phyloP scores from a whole-genome alignment of 2,113 vertebrate genomes.

The Corvus cornix region DNA sequence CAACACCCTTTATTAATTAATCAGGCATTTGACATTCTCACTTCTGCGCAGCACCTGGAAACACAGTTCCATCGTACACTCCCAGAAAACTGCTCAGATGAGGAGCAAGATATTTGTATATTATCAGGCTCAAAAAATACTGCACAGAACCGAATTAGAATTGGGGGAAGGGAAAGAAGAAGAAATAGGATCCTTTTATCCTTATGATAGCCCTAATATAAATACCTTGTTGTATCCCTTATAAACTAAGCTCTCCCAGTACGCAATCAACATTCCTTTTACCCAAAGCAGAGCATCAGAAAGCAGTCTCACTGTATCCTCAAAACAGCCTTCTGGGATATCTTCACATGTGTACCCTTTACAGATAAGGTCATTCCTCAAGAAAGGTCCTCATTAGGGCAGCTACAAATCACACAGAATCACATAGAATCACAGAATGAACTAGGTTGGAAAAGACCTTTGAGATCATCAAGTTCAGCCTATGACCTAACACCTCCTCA shows the following conservation, averaged over 20 bases:
- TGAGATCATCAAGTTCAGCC: neutral
- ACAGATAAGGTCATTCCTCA: neutral
- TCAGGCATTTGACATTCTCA: neutral
- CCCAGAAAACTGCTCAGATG: neutral
- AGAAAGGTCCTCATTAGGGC: neutral
- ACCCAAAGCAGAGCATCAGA: neutral
- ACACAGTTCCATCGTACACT: neutral
- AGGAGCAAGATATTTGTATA: neutral
- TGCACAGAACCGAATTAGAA: neutral
- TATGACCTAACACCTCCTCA: neutral
- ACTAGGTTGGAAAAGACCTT: neutral
- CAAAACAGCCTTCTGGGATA: neutral
- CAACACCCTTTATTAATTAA: neutral
- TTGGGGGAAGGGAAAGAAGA: neutral
- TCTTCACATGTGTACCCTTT: neutral
- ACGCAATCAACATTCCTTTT: neutral
- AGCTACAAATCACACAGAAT: neutral
- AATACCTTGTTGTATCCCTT: neutral
- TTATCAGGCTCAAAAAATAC: neutral
- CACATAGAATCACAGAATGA: neutral
- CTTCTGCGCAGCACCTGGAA: neutral
- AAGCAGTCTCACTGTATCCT: neutral
- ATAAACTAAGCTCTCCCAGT: neutral
- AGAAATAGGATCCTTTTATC: neutral
- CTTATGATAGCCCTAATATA: neutral